Evolutionary conservation across 2,113 vertebrate species (phyloP), one percentile per base, ranked within the genome.

Genomic region (Cathartes aura): DNA sequence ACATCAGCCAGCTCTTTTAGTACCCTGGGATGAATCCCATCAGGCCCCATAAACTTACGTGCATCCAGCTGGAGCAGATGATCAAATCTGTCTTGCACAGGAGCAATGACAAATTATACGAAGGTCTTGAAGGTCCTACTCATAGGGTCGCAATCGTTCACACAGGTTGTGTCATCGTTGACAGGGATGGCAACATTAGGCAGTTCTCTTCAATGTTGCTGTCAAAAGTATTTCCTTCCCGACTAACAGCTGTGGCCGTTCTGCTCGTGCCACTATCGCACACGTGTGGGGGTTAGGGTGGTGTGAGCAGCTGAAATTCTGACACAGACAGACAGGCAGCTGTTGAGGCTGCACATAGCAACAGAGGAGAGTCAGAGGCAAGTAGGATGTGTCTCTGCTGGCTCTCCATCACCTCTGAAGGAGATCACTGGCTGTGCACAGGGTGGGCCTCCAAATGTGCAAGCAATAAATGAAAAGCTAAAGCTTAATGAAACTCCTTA

Each of bases 261-360:
- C 52, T 80, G 16, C 17, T 75, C 1, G 1, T 50, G 21, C 8
- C 3, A 2, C 24, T 34, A 0, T 9, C 3, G 0, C 21, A 43
- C 22, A 19, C 1, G 2, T 52, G 22, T 45, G 53, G 8, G 7
- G 18, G 20, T 22, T 43, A 0, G 1, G 14, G 72, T 45, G 20
- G 23, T 58, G 56, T 3, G 2, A 72, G 20, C 2, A 3, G 34
- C 27, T 78, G 50, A 66, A 64, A 21, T 11, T 12, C 9, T 52
- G n/a, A 59, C 40, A 36, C 3, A 56, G 29, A 21, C 17, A 60
- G 36, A 36, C 5, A 72, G 15, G 12, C 6, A 90, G 26, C 23
- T 59, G 27, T 1, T 58, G 60, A 30, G 21, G 23, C 24, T 75
- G 27, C 6, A 72, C 5, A 30, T 4, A 24, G 16, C 9, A 63